Percentiles rank a stretch among this genome's conserved stretches.
These are phyloP conservation scores for Rhinoraja longicauda DNA, from an alignment of 2,797 vertebrate species.

Conservation along the genomic window DNA sequence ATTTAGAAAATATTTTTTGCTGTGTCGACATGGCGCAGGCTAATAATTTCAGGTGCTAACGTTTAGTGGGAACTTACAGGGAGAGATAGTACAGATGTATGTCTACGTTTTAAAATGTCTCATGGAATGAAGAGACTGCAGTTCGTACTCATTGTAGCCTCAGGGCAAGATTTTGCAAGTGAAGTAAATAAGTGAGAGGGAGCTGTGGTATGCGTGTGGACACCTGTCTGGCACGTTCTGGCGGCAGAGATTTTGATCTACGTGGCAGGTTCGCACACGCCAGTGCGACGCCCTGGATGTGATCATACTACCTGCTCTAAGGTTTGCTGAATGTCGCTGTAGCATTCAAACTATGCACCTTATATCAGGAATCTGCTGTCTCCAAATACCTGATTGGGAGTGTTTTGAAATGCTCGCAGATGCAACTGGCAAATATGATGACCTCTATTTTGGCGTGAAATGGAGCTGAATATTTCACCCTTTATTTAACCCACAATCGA, in stretches of 20 bases:
- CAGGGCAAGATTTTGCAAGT: conserved; percentile 15
- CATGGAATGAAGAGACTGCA: conserved; percentile 24
- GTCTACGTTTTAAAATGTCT: conserved; percentile 15
- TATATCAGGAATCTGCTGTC: neutral
- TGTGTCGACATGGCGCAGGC: neutral
- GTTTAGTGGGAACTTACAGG: neutral
- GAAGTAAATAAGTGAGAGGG: conserved; percentile 33
- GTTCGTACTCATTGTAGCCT: conserved; percentile 19
- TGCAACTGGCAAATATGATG: neutral
- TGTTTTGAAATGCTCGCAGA: neutral
- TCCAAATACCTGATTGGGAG: neutral
- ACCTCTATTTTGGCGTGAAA: neutral
- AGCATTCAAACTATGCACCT: neutral
- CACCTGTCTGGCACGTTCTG: conserved; percentile 47
- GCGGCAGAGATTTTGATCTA: conserved; percentile 46
- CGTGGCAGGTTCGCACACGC: conserved; percentile 45
- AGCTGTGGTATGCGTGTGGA: conserved; percentile 39
- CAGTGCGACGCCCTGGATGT: conserved; percentile 45
- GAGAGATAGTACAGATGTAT: neutral
- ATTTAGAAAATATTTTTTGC: neutral
- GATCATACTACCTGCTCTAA: conserved; percentile 42
- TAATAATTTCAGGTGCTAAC: neutral
- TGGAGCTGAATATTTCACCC: neutral
- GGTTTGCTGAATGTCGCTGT: neutral
- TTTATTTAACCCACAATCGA: neutral